phyloP scores from a whole-genome alignment of 53 echinoderm and acorn worm species.

The Temnopleurus reevesii region DNA sequence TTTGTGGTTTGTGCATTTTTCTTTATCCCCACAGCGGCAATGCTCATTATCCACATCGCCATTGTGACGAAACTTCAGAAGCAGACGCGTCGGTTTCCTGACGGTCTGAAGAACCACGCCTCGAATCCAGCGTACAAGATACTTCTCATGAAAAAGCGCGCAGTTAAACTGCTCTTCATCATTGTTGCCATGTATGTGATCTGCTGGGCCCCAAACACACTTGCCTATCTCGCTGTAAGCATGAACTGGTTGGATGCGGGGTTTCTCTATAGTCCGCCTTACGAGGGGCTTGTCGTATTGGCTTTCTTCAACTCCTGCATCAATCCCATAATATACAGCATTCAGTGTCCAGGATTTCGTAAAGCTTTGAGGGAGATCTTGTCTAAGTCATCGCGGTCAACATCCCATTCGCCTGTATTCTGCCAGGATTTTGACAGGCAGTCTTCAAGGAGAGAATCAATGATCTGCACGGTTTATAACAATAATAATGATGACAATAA shows the following conservation, averaged over 20 bases:
- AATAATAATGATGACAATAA: too few relatives aligned
- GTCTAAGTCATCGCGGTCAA: not conserved
- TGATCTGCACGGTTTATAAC: not conserved
- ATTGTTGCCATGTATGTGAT: conserved; percentile 1
- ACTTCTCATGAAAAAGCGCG: not conserved
- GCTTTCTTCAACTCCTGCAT: conserved; percentile 4
- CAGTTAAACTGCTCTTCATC: not conserved
- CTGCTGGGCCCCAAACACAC: not conserved
- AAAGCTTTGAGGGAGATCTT: not conserved
- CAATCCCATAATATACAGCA: not conserved
- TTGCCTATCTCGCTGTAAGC: not conserved
- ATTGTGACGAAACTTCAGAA: not conserved
- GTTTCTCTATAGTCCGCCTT: not conserved
- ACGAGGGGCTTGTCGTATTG: not conserved
- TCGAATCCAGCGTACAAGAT: not conserved
- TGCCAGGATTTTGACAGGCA: not conserved
- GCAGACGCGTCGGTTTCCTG: not conserved
- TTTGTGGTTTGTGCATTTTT: not conserved
- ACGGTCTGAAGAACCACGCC: not conserved
- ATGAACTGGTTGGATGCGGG: not conserved
- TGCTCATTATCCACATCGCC: not conserved
- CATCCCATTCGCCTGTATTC: not conserved
- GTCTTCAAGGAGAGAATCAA: too few relatives aligned
- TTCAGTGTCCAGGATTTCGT: not conserved
- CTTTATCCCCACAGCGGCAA: not conserved